Conservation (phyloP, 2,888 invertebrate genomes). For the Fragum sueziense region DNA sequence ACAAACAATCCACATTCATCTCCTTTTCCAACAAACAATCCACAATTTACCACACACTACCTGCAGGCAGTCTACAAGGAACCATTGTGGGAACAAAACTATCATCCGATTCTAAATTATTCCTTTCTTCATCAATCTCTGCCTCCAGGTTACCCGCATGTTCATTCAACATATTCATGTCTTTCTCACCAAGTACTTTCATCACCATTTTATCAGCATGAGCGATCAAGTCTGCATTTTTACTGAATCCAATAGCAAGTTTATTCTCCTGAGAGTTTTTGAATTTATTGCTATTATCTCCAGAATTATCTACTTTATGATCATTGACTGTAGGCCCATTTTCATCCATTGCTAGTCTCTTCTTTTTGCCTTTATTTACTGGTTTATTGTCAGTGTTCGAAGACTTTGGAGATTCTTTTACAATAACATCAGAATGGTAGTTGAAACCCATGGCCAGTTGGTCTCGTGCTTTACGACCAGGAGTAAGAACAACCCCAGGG, state of each 20-base stretch:
- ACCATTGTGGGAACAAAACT: conserved; percentile 16
- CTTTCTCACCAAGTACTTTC: conserved; percentile 7
- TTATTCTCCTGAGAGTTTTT: conserved; percentile 27
- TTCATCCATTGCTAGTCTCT: conserved; percentile 1
- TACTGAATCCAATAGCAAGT: conserved; percentile 56
- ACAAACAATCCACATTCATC: no score
- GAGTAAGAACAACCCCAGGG: conserved; percentile 31
- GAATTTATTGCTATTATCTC: neutral
- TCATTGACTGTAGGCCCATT: neutral
- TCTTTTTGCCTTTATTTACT: conserved; percentile 17
- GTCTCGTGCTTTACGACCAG: conserved; percentile 39
- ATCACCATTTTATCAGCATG: conserved; percentile 6
- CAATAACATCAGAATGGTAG: conserved; percentile 52
- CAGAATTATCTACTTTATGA: neutral
- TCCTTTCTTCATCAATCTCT: conserved; percentile 35
- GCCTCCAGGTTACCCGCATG: conserved; percentile 10
- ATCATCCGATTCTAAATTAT: conserved; percentile 26
- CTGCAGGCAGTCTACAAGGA: conserved; percentile 31
- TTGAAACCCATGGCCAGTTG: conserved; percentile 57
- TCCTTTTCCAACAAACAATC: no score
- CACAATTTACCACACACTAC: conserved; percentile 44
- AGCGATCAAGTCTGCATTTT: conserved; percentile 43
- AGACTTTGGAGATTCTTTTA: conserved; percentile 36
- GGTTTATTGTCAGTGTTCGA: conserved; percentile 8
- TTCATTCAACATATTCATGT: neutral